Percentiles rank a stretch among this genome's conserved stretches.
Conservation (phyloP, 2,113 vertebrate species). For the Syngnathus floridae region DNA sequence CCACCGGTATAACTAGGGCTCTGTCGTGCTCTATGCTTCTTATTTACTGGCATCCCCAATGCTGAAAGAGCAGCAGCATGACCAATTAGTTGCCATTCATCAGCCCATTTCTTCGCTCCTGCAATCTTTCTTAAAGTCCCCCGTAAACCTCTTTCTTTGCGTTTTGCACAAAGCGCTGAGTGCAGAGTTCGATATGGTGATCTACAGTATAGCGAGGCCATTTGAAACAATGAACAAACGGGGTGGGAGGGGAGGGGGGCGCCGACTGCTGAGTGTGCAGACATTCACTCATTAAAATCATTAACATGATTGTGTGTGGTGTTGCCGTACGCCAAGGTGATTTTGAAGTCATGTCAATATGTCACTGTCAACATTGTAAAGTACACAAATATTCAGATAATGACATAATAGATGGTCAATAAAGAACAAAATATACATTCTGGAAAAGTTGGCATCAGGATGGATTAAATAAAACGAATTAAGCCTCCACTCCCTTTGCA, state of each 20-base stretch:
- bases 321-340: not conserved
- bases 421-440: not conserved
- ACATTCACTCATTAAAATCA: conserved; percentile 9
- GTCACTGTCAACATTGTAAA: not conserved
- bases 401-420: not conserved
- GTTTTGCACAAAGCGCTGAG: conserved; percentile 21
- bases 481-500: not conserved
- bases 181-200: conserved; percentile 31
- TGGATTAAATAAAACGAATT: not conserved
- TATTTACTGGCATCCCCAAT: conserved; percentile 36
- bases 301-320: not conserved
- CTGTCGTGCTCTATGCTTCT: conserved; percentile 22
- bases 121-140: conserved; percentile 30
- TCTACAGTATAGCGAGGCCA: conserved; percentile 30
- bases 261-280: conserved; percentile 14
- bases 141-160: conserved; percentile 20
- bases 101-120: conserved; percentile 38
- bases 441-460: not conserved
- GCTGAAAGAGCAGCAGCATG: conserved; percentile 32
- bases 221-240: conserved; percentile 19
- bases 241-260: no score
- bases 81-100: conserved; percentile 43
- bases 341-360: not conserved
- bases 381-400: not conserved
- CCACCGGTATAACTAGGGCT: conserved; percentile 28